phyloP scores from a whole-genome alignment of 2,797 vertebrate species.

The Erethizon dorsatum region DNA sequence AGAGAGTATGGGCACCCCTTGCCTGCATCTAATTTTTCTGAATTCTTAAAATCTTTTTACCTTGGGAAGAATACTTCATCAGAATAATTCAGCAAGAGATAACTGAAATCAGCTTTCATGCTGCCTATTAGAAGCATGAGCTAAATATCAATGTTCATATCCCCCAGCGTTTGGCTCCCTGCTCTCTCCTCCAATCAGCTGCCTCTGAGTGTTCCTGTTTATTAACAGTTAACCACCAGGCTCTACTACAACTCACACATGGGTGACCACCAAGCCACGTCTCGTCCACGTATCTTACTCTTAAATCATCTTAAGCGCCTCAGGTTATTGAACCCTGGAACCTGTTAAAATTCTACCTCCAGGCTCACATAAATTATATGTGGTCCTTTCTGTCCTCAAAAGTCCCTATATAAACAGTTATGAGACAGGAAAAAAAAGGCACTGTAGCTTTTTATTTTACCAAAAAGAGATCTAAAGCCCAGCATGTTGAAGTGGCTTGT shows the following conservation, averaged over 20 bases:
- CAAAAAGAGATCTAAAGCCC: not conserved
- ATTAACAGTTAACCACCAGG: not conserved
- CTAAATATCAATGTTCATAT: not conserved
- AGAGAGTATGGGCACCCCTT: not conserved
- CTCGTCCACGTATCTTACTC: not conserved
- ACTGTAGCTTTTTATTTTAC: not conserved
- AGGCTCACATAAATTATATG: not conserved
- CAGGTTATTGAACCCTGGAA: not conserved
- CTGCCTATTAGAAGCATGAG: not conserved
- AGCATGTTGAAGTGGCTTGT: not conserved
- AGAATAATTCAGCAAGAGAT: constrained; percentile 26
- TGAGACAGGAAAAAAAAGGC: not conserved
- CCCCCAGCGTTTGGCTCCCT: not conserved
- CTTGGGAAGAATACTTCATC: not conserved
- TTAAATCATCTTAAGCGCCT: not conserved
- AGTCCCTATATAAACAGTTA: not conserved
- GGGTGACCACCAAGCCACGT: not conserved
- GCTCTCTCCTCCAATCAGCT: not conserved
- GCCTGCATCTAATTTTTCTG: not conserved
- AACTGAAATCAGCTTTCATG: not conserved
- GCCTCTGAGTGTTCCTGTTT: not conserved
- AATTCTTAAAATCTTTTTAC: not conserved
- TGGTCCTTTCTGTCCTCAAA: constrained; percentile 7
- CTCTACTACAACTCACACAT: not conserved
- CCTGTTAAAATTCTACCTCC: not conserved